Evolutionary conservation across 2,797 vertebrate species (phyloP).

Genomic region (Poeciliopsis presidionis): DNA sequence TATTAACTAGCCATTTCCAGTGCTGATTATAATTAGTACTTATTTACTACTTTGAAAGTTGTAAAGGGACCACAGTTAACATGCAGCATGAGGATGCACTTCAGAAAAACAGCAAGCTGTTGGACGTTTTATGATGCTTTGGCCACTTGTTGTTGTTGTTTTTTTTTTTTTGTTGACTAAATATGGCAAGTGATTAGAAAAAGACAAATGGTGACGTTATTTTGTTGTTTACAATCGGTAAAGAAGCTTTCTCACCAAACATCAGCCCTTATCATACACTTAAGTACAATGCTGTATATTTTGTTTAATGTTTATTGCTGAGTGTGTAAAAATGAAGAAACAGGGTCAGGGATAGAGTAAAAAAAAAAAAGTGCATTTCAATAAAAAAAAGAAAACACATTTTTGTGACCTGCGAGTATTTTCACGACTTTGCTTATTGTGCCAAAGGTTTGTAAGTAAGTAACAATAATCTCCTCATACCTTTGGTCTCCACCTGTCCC

Average conservation of each 20-base stretch:
- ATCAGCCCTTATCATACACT: not conserved
- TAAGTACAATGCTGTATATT: not conserved
- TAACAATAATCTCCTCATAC: conserved; percentile 55
- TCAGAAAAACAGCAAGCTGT: not conserved
- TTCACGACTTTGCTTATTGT: not conserved
- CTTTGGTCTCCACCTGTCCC: conserved; percentile 84
- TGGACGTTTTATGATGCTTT: not conserved
- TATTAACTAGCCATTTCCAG: not conserved
- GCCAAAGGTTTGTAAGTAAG: not conserved
- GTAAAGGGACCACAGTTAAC: not conserved
- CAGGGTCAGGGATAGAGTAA: not conserved
- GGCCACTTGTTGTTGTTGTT: too few relatives aligned
- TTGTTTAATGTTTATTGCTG: not conserved
- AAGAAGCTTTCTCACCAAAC: not conserved
- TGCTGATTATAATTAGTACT: not conserved
- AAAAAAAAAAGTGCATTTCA: not conserved
- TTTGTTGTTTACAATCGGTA: not conserved
- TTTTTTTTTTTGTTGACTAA: not conserved
- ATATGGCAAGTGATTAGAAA: not conserved
- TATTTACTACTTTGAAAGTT: not conserved
- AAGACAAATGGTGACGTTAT: not conserved
- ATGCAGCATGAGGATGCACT: not conserved
- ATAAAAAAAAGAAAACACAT: not conserved
- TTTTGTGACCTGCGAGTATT: not conserved
- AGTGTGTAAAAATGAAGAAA: not conserved